Percentiles rank a stretch among this genome's conserved stretches.
phyloP scores from a whole-genome alignment of 2,888 invertebrate genomes.

The Nysson spinosus region DNA sequence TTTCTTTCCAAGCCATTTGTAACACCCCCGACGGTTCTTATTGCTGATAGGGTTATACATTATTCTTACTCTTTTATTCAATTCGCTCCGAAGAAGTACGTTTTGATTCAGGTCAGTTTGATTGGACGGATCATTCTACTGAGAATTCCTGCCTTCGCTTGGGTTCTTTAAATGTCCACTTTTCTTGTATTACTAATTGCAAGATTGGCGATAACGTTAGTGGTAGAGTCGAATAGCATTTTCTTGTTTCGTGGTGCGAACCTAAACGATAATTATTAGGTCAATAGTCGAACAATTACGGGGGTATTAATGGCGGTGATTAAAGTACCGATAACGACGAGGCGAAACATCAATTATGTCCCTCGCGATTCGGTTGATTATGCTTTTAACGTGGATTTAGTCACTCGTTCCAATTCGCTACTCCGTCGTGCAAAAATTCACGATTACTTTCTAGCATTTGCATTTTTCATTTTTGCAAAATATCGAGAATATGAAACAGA shows the following conservation, averaged over 20 bases:
- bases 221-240: not conserved
- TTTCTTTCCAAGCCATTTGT: too few relatives aligned
- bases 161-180: not conserved
- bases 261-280: slow-evolving; percentile 23
- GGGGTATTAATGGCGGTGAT: slow-evolving; percentile 27
- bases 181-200: not conserved
- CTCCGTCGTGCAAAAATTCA: too few relatives aligned
- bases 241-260: not conserved
- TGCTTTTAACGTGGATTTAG: slow-evolving; percentile 25
- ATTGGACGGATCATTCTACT: too few relatives aligned
- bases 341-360: slow-evolving; percentile 15
- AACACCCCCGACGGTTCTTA: too few relatives aligned
- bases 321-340: slow-evolving; percentile 17
- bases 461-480: too few relatives aligned
- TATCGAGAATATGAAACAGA: too few relatives aligned
- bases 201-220: not conserved
- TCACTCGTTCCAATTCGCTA: slow-evolving; percentile 32
- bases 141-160: too few relatives aligned
- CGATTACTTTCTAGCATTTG: slow-evolving; percentile 14
- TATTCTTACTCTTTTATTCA: too few relatives aligned
- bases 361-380: slow-evolving; percentile 14
- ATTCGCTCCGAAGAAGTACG: too few relatives aligned
- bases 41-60: too few relatives aligned
- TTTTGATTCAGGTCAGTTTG: too few relatives aligned
- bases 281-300: slow-evolving; percentile 18